These are phyloP conservation scores for Novumbra hubbsi DNA, from an alignment of 2,797 vertebrate species.

Conservation along the genomic window DNA sequence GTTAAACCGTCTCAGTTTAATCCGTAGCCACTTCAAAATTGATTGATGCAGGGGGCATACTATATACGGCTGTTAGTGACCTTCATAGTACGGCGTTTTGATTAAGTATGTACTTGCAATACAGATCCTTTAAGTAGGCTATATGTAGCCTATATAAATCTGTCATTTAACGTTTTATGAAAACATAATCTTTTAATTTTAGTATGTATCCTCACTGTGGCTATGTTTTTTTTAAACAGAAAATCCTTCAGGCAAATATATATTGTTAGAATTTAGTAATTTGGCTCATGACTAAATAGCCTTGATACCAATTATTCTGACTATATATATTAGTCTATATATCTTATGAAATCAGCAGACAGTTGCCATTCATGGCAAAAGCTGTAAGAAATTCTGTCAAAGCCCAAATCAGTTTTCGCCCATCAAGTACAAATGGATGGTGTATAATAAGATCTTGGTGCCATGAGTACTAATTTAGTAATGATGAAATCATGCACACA, in stretches of 20 bases:
- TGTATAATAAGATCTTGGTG: background rate
- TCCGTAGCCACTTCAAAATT: background rate
- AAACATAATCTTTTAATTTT: background rate
- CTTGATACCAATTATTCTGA: background rate
- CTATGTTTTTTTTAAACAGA: background rate
- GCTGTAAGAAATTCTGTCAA: background rate
- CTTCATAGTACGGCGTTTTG: too few relatives aligned
- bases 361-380: background rate
- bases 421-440: background rate
- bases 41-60: background rate
- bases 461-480: background rate
- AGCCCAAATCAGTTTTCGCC: background rate
- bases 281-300: background rate
- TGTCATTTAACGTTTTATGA: too few relatives aligned
- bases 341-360: background rate
- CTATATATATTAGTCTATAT: background rate
- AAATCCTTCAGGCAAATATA: background rate
- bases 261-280: background rate
- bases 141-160: too few relatives aligned
- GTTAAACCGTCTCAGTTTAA: background rate
- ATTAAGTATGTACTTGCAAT: too few relatives aligned
- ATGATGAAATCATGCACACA: background rate
- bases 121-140: too few relatives aligned
- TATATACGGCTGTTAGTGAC: too few relatives aligned
- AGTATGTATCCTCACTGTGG: background rate